These are phyloP conservation scores for Antheraea pernyi DNA, from an alignment of 1,140 invertebrate genomes.

Conservation along the genomic window DNA sequence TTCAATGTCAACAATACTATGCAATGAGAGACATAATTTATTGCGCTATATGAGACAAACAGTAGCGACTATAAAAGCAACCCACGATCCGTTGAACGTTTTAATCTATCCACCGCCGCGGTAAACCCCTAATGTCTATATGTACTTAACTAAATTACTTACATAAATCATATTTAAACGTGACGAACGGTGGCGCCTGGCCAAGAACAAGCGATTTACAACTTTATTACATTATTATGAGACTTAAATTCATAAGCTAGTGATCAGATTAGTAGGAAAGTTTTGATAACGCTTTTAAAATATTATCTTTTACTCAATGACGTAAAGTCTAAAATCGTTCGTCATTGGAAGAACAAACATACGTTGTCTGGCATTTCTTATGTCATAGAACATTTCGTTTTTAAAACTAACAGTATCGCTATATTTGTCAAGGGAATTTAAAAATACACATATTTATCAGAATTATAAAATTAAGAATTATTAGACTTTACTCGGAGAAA, in stretches of 20 bases:
- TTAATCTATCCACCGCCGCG: slow-evolving; percentile 57
- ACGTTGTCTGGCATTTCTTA: background rate
- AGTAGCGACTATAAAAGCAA: slow-evolving; percentile 39
- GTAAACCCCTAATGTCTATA: slow-evolving; percentile 61
- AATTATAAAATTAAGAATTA: too few relatives aligned
- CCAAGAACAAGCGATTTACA: slow-evolving; percentile 8
- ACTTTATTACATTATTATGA: background rate
- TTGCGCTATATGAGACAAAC: slow-evolving; percentile 26
- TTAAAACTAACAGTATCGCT: background rate
- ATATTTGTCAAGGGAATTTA: background rate
- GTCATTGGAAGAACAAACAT: background rate
- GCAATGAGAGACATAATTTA: slow-evolving; percentile 45
- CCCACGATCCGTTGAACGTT: slow-evolving; percentile 48
- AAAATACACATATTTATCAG: background rate
- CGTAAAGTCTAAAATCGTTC: background rate
- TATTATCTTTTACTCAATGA: background rate
- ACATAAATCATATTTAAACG: slow-evolving; percentile 75
- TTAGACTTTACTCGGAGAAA: too few relatives aligned
- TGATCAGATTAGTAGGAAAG: background rate
- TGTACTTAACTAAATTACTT: slow-evolving; percentile 75
- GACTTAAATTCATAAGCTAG: background rate
- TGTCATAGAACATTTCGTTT: background rate
- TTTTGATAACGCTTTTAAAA: background rate
- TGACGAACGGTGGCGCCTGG: slow-evolving; percentile 50
- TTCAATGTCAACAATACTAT: background rate